Percentiles rank a stretch among this genome's conserved stretches.
phyloP scores from a whole-genome alignment of 1,140 invertebrate genomes.

The Ostrea edulis region DNA sequence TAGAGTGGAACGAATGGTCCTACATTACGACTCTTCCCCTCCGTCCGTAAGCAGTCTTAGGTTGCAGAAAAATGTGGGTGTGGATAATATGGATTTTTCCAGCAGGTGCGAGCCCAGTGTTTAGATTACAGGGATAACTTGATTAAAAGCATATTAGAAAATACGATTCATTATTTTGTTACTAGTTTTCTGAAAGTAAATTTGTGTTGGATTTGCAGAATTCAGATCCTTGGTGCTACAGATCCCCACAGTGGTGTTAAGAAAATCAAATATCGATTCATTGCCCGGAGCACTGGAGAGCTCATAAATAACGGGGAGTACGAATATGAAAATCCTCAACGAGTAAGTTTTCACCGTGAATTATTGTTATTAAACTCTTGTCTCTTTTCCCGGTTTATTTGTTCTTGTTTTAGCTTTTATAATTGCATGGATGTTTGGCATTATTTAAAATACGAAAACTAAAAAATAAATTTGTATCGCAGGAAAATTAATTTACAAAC shows the following conservation, averaged over 20 bases:
- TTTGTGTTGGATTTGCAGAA: not conserved
- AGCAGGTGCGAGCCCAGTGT: constrained; percentile 40
- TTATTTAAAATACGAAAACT: not conserved
- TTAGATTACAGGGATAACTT: too few relatives aligned
- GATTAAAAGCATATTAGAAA: too few relatives aligned
- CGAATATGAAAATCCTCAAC: not conserved
- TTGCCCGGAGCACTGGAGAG: not conserved
- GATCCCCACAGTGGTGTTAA: not conserved
- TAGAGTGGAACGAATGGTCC: not conserved
- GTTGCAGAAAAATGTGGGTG: constrained; percentile 8
- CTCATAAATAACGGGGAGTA: not conserved
- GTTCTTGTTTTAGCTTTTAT: not conserved
- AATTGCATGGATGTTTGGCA: not conserved
- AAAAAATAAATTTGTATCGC: not conserved
- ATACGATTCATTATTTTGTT: not conserved
- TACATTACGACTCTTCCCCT: constrained; percentile 37
- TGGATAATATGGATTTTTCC: constrained; percentile 1
- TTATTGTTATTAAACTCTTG: not conserved
- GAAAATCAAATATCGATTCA: not conserved
- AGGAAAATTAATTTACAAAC: not conserved
- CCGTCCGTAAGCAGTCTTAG: not conserved
- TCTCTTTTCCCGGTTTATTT: too few relatives aligned
- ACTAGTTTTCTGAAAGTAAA: not conserved
- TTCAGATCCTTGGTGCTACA: not conserved
- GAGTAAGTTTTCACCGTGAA: not conserved